Evolutionary conservation across 2,113 vertebrate species (phyloP).

Genomic region (Chionomys nivalis): DNA sequence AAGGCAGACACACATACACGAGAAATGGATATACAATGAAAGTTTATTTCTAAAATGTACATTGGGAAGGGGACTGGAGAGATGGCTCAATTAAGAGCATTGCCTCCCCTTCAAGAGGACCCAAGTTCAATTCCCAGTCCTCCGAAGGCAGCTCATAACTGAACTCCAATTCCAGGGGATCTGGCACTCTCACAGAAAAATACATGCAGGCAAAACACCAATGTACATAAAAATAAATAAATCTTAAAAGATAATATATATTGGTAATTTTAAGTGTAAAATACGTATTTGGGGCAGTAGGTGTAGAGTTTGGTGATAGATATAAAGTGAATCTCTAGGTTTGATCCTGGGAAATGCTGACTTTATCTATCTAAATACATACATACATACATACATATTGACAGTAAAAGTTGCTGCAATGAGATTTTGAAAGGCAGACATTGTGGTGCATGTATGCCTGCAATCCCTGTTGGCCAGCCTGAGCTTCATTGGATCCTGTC

Average conservation of each 20-base stretch:
- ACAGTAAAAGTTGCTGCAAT: conserved; percentile 40
- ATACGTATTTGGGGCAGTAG: background rate
- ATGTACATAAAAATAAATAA: background rate
- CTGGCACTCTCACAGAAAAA: background rate
- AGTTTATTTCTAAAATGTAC: conserved; percentile 31
- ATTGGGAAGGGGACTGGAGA: background rate
- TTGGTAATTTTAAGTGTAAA: conserved; percentile 47
- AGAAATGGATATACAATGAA: conserved; percentile 49
- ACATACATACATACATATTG: background rate
- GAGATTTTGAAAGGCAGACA: background rate
- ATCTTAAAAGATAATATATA: background rate
- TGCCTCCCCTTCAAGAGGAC: background rate
- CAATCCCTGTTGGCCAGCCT: background rate
- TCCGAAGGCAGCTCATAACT: background rate
- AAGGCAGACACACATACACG: background rate
- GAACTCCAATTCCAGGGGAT: background rate
- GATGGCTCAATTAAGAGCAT: background rate
- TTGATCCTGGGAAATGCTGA: background rate
- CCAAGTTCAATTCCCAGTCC: background rate
- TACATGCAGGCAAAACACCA: background rate
- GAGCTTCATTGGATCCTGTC: background rate
- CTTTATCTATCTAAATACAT: background rate
- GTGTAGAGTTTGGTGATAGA: background rate
- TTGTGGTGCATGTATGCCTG: background rate
- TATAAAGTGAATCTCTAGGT: background rate